phyloP scores from a whole-genome alignment of 2,888 invertebrate species.

The Nycteola revayana region DNA sequence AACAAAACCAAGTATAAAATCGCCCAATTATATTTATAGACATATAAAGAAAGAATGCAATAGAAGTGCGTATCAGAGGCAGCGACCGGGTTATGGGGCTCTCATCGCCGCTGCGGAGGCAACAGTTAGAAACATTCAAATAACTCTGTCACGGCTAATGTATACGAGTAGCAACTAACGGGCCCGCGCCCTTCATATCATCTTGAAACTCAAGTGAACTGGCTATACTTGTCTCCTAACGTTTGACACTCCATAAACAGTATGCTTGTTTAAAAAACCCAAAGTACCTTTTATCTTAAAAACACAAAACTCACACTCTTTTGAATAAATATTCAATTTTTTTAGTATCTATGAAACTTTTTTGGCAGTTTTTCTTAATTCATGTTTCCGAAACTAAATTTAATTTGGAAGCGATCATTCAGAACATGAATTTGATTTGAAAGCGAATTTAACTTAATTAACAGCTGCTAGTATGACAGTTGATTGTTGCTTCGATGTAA shows the following conservation, averaged over 20 bases:
- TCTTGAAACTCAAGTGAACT: constrained; percentile 30
- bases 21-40: no score
- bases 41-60: no score
- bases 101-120: constrained; percentile 39
- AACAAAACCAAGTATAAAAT: no score
- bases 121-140: constrained; percentile 72
- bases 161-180: constrained; percentile 62
- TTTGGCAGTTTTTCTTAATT: no score
- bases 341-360: no score
- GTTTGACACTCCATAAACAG: constrained; percentile 48
- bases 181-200: constrained; percentile 65
- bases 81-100: constrained; percentile 59
- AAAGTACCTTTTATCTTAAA: constrained; percentile 34
- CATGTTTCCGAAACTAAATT: no score
- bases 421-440: no score
- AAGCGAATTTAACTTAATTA: no score
- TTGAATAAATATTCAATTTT: no score
- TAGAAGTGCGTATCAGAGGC: constrained; percentile 37
- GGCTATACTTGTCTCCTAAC: constrained; percentile 36
- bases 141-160: constrained; percentile 68
- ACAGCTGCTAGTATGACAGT: no score
- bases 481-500: no score
- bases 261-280: constrained; percentile 53
- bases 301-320: constrained; percentile 22
- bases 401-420: no score